These are phyloP conservation scores for Uloborus diversus DNA, from an alignment of 1,140 invertebrate species.

Conservation along the genomic window DNA sequence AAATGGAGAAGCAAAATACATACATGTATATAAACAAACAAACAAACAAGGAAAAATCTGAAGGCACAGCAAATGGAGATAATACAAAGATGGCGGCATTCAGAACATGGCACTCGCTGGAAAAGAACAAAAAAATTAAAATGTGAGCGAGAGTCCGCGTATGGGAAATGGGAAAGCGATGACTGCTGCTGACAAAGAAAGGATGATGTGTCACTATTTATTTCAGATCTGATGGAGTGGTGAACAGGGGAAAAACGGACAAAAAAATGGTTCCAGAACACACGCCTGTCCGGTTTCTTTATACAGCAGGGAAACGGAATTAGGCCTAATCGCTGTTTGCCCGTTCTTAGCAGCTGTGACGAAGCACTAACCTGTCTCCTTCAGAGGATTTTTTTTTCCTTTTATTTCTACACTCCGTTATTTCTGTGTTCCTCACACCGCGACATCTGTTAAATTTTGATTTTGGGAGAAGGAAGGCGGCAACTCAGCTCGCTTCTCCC, in stretches of 20 bases:
- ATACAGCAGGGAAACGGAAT: conserved; percentile 45
- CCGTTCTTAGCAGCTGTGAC: conserved; percentile 17
- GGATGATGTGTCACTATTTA: conserved; percentile 55
- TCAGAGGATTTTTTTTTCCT: background rate
- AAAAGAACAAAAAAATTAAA: conserved; percentile 27
- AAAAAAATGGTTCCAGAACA: conserved; percentile 28
- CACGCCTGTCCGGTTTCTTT: conserved; percentile 54
- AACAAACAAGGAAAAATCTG: conserved; percentile 12
- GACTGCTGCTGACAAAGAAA: conserved; percentile 48
- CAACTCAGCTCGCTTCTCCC: conserved; percentile 39
- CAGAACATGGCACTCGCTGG: background rate
- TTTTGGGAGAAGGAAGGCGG: conserved; percentile 47
- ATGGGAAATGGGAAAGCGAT: conserved; percentile 40
- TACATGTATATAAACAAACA: conserved; percentile 36
- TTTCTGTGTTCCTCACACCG: conserved; percentile 19
- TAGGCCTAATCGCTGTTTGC: conserved; percentile 53
- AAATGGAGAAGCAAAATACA: background rate
- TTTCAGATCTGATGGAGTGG: conserved; percentile 55
- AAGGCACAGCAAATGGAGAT: conserved; percentile 4
- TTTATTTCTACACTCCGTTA: background rate
- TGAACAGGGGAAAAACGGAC: conserved; percentile 13
- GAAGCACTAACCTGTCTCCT: conserved; percentile 39
- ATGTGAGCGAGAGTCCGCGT: conserved; percentile 17
- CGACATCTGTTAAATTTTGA: conserved; percentile 56
- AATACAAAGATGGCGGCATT: conserved; percentile 37